Evolutionary conservation across 2,797 vertebrate genomes (phyloP), one percentile per base, ranked within the genome.

Genomic region (Sebastes paucispinis): DNA sequence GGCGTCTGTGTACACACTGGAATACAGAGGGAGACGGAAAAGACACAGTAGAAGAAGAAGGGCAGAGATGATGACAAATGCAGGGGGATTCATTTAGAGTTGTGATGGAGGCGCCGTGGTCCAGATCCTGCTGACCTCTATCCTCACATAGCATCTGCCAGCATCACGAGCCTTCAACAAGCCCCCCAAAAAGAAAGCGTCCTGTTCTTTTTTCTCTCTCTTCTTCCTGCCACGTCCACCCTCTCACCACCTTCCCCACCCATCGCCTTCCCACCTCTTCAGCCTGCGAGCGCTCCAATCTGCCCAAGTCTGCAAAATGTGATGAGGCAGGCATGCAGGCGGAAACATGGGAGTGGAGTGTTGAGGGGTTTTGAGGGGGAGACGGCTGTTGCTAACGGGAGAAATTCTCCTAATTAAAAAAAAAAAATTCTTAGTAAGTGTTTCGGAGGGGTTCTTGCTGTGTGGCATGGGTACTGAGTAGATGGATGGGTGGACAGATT

Each of bases 391-490:
- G 93, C 93, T 87, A 75, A 85, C 34, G 87, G 92, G 91, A 78
- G 67, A 87, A 91, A 75, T 75, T 87, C 84, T 87, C 71, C 87
- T 91, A 90, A 94, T 93, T 94, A 90, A 87, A 89, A 83, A 70
- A 54, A 79, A 79, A 32, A 32, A 81, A 39, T 72, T 80, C 77
- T 84, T 80, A 74, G 77, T 79, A 82, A 82, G 90, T 85, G 88
- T 87, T 92, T 90, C 4, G 8, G 71, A 81, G 77, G 77, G 72
- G 57, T 62, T 75, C 75, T 87, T 73, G 80, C 86, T 85, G 78
- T 88, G 87, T 85, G 88, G 83, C 88, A 59, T 79, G 86, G 50
- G 63, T 24, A 13, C 81, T 65, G 73, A 72, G 63, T 68, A 31
- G 87, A 86, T 85, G 86, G 89, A 87, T 82, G 88, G 76, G 78